Evolutionary conservation across 1,140 invertebrate genomes (phyloP), one percentile per base, ranked within the genome.

Genomic region (Notospermus geniculatus): DNA sequence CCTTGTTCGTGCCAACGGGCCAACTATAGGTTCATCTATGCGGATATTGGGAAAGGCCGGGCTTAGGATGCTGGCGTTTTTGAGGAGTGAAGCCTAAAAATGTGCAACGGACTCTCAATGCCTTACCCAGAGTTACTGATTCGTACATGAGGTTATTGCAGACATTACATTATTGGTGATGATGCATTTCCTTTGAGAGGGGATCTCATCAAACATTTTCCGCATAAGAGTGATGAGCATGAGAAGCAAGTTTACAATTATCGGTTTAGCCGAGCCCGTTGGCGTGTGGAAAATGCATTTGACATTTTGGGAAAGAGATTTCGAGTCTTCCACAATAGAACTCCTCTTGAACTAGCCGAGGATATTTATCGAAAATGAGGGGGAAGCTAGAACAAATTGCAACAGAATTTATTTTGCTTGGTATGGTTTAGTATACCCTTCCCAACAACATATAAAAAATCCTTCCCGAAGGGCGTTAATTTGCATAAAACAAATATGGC

Each of bases 11-110:
- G 46, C 46, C n/a, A n/a, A n/a, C n/a, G n/a, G n/a, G n/a, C n/a
- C n/a, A 50, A 50, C 25, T 50, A 50, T 50, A 50, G 25, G 25
- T 50, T 50, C n/a, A 27, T 50, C n/a, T 50, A 50, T 50, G 46
- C n/a, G n/a, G 46, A 50, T 50, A n/a, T 50, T 23, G 46, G 46
- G 46, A n/a, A 5, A 50, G 46, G 46, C 25, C n/a, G 46, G 25
- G 25, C 19, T 27, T 4, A n/a, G 19, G 46, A 50, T 50, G 5
- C 46, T 23, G 46, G 46, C 5, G 46, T 50, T 50, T 50, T 23
- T 50, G 25, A 50, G n/a, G n/a, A 19, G 46, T 23, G 5, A n/a
- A 50, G n/a, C n/a, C n/a, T 50, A 27, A 50, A n/a, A 50, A 50
- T n/a, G 9, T 19, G 46, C 19, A 27, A 50, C n/a, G 46, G 19